Base-by-base conservation (phyloP, 2,797 vertebrate species). In the Cirrhinus mrigala region DNA sequence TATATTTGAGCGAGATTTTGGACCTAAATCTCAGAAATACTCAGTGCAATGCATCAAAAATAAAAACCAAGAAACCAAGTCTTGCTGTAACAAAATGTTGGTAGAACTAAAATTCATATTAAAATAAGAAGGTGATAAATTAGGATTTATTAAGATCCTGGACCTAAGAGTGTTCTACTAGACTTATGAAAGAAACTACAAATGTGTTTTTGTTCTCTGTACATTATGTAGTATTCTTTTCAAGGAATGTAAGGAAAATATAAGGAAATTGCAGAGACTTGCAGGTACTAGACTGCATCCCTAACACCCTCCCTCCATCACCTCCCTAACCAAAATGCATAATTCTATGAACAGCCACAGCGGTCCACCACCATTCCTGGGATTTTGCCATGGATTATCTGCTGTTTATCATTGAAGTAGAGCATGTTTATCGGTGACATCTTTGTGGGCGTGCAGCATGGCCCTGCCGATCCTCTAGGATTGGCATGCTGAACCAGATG, bases 361-460 rank as follows among this genome's bases (percentile, higher is more conserved):
- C 98, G 93, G 92, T 99, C 98, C 86, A 99, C 98, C 91, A 99
- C 98, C 98, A 99, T 99, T 89, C 98, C 98, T 0, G 98, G 98
- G 92, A 99, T 99, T 95, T 99, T 99, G 89, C 98, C 98, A 24
- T 99, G 98, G 94, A 99, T 99, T 90, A 99, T 99, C 93, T 99
- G 97, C 94, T 99, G 98, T 93, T 99, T 99, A 96, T 99, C 98
- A 89, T 99, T 99, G 94, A 99, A 99, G 94, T 99, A 99, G 89
- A 99, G 97, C 98, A 99, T 99, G 95, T 99, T 99, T 95, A 99
- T 99, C 69, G 98, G 98, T 71, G 98, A 99, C 98, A 99, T 99
- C 96, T 99, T 99, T 93, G 98, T 99, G 12, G 98, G 98, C 22
- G 98, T 99, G 89, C 98, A 99, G 95, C 98, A 99, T 85, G 98